A percentile compares a stretch with the other conserved stretches of the same genome.
Conservation (phyloP, 2,888 invertebrate genomes). For the Pimpla rufipes region DNA sequence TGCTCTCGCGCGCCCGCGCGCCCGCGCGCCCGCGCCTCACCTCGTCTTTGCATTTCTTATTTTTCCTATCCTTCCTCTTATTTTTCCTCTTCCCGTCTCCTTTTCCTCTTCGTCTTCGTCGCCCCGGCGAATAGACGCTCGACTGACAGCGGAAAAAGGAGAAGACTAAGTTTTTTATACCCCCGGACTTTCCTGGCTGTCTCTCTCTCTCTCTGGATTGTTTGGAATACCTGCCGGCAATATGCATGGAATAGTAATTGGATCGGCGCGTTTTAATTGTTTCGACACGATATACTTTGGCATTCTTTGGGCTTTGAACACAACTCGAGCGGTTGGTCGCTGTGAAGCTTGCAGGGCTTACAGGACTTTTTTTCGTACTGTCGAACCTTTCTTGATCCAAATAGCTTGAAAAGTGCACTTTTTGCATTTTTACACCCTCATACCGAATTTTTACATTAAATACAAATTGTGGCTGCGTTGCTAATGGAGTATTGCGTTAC, state of each 20-base stretch:
- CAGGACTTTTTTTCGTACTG: too few relatives aligned
- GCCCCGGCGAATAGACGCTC: constrained; percentile 25
- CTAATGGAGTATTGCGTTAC: too few relatives aligned
- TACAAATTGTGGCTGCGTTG: too few relatives aligned
- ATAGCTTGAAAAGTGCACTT: too few relatives aligned
- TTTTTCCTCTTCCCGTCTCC: constrained; percentile 42
- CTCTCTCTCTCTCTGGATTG: constrained; percentile 39
- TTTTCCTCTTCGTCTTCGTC: constrained; percentile 59
- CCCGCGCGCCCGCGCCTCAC: constrained; percentile 63
- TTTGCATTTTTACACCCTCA: too few relatives aligned
- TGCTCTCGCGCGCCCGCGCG: constrained; percentile 65
- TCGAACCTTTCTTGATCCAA: too few relatives aligned
- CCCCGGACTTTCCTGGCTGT: neutral
- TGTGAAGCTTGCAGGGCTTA: too few relatives aligned
- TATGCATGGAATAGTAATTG: constrained; percentile 18
- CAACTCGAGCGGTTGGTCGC: too few relatives aligned
- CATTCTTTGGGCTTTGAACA: neutral
- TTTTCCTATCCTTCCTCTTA: constrained; percentile 64
- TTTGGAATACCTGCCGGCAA: constrained; percentile 36
- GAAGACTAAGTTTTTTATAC: constrained; percentile 6
- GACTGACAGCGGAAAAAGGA: constrained; percentile 51
- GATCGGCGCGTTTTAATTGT: constrained; percentile 7
- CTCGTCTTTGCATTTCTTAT: constrained; percentile 58
- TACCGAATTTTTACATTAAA: too few relatives aligned
- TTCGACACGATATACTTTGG: neutral